Conservation (phyloP, 2,888 invertebrate genomes). For the Drosophila robusta region DNA sequence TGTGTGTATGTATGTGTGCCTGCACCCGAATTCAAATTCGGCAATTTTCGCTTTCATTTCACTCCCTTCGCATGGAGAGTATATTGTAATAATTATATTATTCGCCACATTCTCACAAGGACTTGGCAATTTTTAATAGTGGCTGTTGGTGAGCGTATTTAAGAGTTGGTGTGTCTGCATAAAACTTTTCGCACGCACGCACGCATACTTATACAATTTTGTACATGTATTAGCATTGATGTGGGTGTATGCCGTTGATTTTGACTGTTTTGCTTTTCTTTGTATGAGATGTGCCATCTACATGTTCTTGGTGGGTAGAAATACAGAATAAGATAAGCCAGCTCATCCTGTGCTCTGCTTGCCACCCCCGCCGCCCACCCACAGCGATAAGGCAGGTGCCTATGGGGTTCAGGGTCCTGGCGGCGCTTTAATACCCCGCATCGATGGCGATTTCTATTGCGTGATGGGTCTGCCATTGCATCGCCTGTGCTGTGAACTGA, state of each 20-base stretch:
- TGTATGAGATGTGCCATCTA: too few species aligned
- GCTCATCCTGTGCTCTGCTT: neutral
- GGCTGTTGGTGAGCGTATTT: too few species aligned
- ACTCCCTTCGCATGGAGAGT: neutral
- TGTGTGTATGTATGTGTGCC: neutral
- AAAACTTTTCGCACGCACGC: too few species aligned
- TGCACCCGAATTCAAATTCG: too few species aligned
- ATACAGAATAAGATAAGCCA: neutral
- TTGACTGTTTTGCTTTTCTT: too few species aligned
- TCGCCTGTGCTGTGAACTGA: conserved; percentile 86
- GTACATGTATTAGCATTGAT: too few species aligned
- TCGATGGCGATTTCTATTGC: conserved; percentile 94
- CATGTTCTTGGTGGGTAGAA: too few species aligned
- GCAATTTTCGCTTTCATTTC: too few species aligned
- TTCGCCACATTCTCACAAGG: neutral
- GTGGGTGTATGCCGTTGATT: too few species aligned
- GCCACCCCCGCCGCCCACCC: conserved; percentile 59
- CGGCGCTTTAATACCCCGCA: conserved; percentile 91
- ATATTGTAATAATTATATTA: neutral
- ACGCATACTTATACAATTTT: too few species aligned
- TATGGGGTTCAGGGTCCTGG: conserved; percentile 95
- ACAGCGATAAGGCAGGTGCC: conserved; percentile 94
- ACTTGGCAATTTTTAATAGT: too few species aligned
- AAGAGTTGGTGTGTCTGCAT: too few species aligned
- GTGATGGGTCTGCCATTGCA: conserved; percentile 95